phyloP scores from a whole-genome alignment of 2,797 vertebrate species.

The Sebastes oblongus region DNA sequence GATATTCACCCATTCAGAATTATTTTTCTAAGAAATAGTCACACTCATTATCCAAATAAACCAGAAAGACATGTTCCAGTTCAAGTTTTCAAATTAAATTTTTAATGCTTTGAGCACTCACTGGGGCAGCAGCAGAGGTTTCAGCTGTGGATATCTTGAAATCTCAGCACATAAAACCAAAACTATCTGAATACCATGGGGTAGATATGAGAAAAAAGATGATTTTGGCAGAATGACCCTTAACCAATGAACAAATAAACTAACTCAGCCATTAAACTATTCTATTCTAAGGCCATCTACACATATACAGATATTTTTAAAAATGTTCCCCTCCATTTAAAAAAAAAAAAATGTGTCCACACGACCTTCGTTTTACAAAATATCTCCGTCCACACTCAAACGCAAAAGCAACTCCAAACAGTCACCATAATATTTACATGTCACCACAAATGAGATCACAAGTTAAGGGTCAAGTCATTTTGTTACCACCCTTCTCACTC shows the following conservation, averaged over 20 bases:
- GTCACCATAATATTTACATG: too few relatives aligned
- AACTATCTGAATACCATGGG: neutral
- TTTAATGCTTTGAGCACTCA: neutral
- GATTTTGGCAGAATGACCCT: neutral
- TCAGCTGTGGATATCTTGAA: neutral
- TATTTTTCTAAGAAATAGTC: neutral
- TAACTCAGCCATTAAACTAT: neutral
- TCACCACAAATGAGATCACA: too few relatives aligned
- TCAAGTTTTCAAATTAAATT: neutral
- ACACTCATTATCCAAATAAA: slow-evolving; percentile 3
- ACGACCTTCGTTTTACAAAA: too few relatives aligned
- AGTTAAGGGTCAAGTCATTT: too few relatives aligned
- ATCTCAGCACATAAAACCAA: neutral
- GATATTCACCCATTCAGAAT: too few relatives aligned
- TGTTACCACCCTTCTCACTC: too few relatives aligned
- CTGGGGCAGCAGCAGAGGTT: neutral
- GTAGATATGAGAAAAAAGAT: neutral
- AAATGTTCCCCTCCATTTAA: too few relatives aligned
- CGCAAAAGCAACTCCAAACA: too few relatives aligned
- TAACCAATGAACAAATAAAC: neutral
- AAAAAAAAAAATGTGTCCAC: too few relatives aligned
- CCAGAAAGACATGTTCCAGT: neutral
- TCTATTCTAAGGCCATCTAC: neutral
- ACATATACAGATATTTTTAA: too few relatives aligned
- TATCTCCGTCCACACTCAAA: too few relatives aligned